A percentile compares a stretch with the other conserved stretches of the same genome.
phyloP scores from a whole-genome alignment of 2,113 vertebrate genomes.

The Nerophis lumbriciformis region DNA sequence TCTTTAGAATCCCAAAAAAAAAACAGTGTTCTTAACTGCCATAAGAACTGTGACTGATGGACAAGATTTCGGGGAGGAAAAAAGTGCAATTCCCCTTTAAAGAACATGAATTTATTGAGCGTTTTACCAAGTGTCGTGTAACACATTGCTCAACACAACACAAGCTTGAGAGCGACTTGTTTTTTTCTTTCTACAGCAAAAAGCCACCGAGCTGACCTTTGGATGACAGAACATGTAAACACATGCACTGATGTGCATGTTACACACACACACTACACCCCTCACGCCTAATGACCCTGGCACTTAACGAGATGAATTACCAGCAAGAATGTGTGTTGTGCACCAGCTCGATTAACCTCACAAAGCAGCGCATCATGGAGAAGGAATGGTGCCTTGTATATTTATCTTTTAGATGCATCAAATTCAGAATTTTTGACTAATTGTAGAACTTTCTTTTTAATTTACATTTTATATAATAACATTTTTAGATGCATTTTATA shows the following conservation, averaged over 20 bases:
- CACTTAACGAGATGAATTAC: conserved; percentile 35
- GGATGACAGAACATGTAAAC: conserved; percentile 59
- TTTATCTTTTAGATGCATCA: too few species aligned
- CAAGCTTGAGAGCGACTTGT: conserved; percentile 17
- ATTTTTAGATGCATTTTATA: too few species aligned
- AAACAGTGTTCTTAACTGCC: background rate
- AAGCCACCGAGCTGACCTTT: conserved; percentile 48
- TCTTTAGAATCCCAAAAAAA: too few species aligned
- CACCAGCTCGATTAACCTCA: conserved; percentile 12
- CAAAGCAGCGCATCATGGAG: background rate
- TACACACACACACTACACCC: conserved; percentile 14
- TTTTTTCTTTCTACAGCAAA: conserved; percentile 38
- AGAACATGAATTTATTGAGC: background rate
- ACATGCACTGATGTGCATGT: conserved; percentile 48
- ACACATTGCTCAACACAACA: conserved; percentile 28
- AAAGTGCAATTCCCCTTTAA: background rate
- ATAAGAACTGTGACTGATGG: background rate
- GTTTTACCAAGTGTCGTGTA: background rate
- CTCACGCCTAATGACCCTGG: conserved; percentile 28
- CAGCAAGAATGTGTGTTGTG: conserved; percentile 11
- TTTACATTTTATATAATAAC: too few species aligned
- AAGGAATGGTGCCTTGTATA: background rate
- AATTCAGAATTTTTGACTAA: too few species aligned
- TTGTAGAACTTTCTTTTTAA: too few species aligned
- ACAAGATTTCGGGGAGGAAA: background rate